A percentile compares a stretch with the other conserved stretches of the same genome.
phyloP scores from a whole-genome alignment of 2,888 invertebrate species.

The Pheosia gnoma region DNA sequence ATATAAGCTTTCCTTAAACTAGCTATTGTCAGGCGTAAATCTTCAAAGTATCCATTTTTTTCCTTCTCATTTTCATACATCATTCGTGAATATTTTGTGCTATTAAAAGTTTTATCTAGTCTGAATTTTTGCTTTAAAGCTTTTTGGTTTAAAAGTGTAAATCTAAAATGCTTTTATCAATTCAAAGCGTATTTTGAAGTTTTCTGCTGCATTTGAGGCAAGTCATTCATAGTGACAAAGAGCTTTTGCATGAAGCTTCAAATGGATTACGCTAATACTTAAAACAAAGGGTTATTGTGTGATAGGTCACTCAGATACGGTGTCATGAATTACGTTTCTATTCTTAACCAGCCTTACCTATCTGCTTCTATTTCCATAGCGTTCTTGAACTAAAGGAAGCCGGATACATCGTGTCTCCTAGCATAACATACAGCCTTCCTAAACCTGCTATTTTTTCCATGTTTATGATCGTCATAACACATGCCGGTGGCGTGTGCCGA shows the following conservation, averaged over 20 bases:
- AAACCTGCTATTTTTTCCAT: conserved; percentile 39
- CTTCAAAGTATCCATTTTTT: too few species aligned
- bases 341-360: conserved; percentile 49
- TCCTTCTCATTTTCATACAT: too few species aligned
- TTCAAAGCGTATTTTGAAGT: conserved; percentile 14
- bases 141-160: too few species aligned
- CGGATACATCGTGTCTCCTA: conserved; percentile 22
- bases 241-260: conserved; percentile 1
- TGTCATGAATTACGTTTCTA: conserved; percentile 19
- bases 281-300: conserved; percentile 26
- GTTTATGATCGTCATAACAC: conserved; percentile 58
- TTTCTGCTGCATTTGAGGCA: conserved; percentile 22
- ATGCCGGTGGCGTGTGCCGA: conserved; percentile 55
- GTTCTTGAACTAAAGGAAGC: conserved; percentile 27
- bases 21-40: too few species aligned
- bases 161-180: conserved; percentile 8
- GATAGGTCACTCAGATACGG: conserved; percentile 29
- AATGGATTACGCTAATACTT: conserved; percentile 10
- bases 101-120: too few species aligned
- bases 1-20: too few species aligned
- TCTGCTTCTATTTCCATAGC: conserved; percentile 25
- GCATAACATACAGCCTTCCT: conserved; percentile 42
- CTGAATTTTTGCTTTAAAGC: too few species aligned
- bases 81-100: too few species aligned
- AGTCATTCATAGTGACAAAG: conserved; percentile 10